Base-by-base conservation (phyloP, 2,113 vertebrate species). In the Odocoileus hemionus region DNA sequence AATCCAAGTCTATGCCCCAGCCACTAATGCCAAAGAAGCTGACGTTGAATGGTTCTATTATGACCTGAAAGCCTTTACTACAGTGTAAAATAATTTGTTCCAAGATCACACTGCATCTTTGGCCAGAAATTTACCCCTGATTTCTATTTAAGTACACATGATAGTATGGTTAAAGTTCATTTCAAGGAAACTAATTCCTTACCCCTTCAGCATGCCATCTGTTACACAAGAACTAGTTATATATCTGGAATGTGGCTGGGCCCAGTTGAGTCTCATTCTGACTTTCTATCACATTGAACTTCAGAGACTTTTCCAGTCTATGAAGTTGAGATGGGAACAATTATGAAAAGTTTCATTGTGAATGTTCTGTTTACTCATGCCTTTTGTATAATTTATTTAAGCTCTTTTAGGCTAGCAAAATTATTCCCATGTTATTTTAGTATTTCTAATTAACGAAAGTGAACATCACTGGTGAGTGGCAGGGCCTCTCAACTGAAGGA, bases 311-410 rank as follows among this genome's bases (percentile, higher is more conserved):
- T 80, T 98, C 2, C 0, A 0, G 0, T 95, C 95, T 95, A 54
- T 15, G 3, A 94, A 85, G 94, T 96, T 74, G 30, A 91, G 87
- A 76, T 78, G 90, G 93, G 70, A 96, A 47, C 55, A 3, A 16
- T 85, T 67, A 70, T 84, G 89, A 95, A 97, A 97, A 97, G 83
- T 90, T 95, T 50, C 47, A 91, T 89, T 5, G n/a, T 85, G 95
- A 96, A 76, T 4, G 1, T 43, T 94, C 45, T 97, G 84, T 92
- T 97, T 97, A 86, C 6, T 57, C 70, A 45, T 96, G 8, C 1
- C 91, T 96, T 98, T 97, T 39, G 15, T 92, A 96, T 98, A 36
- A 96, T 98, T 98, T 98, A 95, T 98, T 98, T 82, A 96, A 98
- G 95, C 7, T 97, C 95, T 83, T 91, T 93, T 96, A 98, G 80